These are phyloP conservation scores for Petaurus breviceps DNA, from an alignment of 2,113 vertebrate genomes.

Conservation along the genomic window DNA sequence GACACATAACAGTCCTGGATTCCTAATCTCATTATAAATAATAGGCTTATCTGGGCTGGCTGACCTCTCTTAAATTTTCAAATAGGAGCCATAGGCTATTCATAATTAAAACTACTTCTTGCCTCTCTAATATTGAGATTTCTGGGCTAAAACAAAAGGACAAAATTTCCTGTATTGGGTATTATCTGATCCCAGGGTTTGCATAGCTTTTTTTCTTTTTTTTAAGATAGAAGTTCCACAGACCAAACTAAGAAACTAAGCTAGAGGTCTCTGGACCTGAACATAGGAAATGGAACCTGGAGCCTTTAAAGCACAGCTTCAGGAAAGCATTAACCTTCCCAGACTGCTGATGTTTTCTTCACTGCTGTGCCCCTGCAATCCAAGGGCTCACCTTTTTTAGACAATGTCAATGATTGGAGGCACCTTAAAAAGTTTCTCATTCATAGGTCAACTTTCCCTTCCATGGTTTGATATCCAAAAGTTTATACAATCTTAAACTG, in stretches of 20 bases:
- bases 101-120: conserved; percentile 34
- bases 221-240: conserved; percentile 33
- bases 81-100: background rate
- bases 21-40: conserved; percentile 53
- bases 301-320: background rate
- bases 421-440: background rate
- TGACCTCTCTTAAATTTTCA: conserved; percentile 3
- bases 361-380: background rate
- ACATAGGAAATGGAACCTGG: background rate
- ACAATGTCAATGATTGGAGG: background rate
- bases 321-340: background rate
- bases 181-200: conserved; percentile 12
- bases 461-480: conserved; percentile 8
- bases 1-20: background rate
- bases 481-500: background rate
- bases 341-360: background rate
- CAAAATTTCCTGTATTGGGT: conserved; percentile 29
- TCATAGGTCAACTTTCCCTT: background rate
- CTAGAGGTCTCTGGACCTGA: background rate
- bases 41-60: conserved; percentile 10
- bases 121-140: background rate
- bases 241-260: conserved; percentile 44
- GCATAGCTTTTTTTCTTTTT: background rate
- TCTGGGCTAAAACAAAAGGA: conserved; percentile 23
- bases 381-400: background rate